phyloP scores from a whole-genome alignment of 2,113 vertebrate species.

The Hippolais icterina region DNA sequence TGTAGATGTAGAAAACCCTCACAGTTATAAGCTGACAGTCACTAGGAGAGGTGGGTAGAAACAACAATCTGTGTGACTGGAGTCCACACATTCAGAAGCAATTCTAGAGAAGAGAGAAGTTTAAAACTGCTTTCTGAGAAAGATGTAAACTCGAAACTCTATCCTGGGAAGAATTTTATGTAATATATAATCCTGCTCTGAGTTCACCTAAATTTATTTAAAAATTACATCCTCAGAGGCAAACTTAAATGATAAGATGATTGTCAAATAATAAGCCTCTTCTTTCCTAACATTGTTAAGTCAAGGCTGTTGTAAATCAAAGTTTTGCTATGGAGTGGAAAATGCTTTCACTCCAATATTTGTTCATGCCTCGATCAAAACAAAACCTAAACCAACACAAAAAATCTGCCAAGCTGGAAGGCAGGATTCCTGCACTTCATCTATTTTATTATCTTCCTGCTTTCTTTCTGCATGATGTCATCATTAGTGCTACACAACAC shows the following conservation, averaged over 20 bases:
- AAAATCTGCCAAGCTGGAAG: not conserved
- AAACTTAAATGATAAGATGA: not conserved
- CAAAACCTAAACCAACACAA: not conserved
- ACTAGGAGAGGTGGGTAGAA: not conserved
- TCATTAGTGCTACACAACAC: not conserved
- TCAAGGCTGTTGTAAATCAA: not conserved
- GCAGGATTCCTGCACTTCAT: not conserved
- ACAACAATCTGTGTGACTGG: not conserved
- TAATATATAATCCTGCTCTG: not conserved
- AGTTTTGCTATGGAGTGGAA: not conserved
- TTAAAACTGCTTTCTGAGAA: not conserved
- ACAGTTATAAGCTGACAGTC: not conserved
- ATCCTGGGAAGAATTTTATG: not conserved
- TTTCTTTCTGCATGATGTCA: not conserved
- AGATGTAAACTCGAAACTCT: not conserved
- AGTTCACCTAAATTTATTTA: not conserved
- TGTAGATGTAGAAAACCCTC: not conserved
- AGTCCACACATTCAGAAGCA: not conserved
- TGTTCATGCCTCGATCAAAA: not conserved
- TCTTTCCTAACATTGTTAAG: not conserved
- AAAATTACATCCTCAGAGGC: not conserved
- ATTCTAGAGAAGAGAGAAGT: not conserved
- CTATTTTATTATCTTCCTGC: not conserved
- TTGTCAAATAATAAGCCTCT: not conserved
- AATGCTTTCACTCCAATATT: not conserved